Conservation (phyloP, 1,140 invertebrate genomes). For the Linepithema humile region DNA sequence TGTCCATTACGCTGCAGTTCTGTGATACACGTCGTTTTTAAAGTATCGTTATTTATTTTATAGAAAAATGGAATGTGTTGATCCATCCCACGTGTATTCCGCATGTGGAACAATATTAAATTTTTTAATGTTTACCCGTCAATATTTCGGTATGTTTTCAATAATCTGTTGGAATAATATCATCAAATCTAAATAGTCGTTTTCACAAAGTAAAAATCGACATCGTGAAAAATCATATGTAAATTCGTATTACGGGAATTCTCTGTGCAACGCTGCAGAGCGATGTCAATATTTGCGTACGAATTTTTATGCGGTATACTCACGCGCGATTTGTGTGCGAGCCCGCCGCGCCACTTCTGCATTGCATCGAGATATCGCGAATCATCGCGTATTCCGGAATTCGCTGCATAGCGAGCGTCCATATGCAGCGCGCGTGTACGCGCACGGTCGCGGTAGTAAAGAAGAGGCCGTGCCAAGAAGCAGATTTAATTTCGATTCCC, state of each 20-base stretch:
- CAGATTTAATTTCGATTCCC: conserved; percentile 18
- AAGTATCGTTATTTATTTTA: neutral
- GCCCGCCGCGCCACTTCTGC: neutral
- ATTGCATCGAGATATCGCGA: conserved; percentile 4
- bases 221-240: neutral
- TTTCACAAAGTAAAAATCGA: conserved; percentile 7
- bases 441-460: neutral
- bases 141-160: conserved; percentile 17
- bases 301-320: conserved; percentile 13
- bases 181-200: conserved; percentile 5
- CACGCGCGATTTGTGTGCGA: neutral
- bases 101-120: neutral
- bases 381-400: neutral
- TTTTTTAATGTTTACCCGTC: conserved; percentile 7
- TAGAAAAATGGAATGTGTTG: neutral
- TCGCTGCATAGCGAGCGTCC: neutral
- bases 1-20: neutral
- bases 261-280: neutral
- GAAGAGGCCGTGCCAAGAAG: neutral
- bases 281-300: neutral
- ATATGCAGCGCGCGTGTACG: neutral
- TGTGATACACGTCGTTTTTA: neutral
- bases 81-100: neutral
- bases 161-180: conserved; percentile 13
- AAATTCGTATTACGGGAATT: conserved; percentile 7